Conservation (phyloP, 2,888 invertebrate species). For the Ametastegia equiseti region DNA sequence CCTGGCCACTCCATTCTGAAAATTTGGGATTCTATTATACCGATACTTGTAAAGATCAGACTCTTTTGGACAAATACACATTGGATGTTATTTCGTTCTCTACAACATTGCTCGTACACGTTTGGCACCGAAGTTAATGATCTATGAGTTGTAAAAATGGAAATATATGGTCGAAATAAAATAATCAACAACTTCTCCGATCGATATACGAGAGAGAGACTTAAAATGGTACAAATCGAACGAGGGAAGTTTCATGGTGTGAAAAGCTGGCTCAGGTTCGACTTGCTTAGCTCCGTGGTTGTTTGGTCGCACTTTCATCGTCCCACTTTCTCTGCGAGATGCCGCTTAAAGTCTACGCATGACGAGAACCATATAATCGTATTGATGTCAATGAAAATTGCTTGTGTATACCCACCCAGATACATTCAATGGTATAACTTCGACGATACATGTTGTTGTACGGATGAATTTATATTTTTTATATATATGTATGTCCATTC, state of each 20-base stretch:
- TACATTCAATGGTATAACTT: not conserved
- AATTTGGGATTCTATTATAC: no score
- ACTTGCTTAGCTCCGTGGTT: conserved; percentile 16
- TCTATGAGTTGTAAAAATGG: not conserved
- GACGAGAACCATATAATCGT: conserved; percentile 47
- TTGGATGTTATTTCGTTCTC: no score
- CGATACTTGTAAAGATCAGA: no score
- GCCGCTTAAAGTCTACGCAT: conserved; percentile 53
- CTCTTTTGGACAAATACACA: no score
- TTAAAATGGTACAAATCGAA: not conserved
- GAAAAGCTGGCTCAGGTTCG: not conserved
- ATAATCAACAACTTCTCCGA: not conserved
- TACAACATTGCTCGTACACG: no score
- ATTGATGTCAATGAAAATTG: conserved; percentile 43
- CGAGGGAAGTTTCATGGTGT: conserved; percentile 23
- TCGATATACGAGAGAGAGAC: not conserved
- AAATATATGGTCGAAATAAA: not conserved
- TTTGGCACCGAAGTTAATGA: not conserved
- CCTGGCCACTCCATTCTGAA: no score
- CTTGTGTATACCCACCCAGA: not conserved
- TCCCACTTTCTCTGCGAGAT: conserved; percentile 71
- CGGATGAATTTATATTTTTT: not conserved
- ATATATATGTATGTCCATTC: no score
- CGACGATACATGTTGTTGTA: not conserved
- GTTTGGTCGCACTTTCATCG: conserved; percentile 72